Conservation (phyloP, 2,113 vertebrate genomes). For the Cyanoliseus patagonus region DNA sequence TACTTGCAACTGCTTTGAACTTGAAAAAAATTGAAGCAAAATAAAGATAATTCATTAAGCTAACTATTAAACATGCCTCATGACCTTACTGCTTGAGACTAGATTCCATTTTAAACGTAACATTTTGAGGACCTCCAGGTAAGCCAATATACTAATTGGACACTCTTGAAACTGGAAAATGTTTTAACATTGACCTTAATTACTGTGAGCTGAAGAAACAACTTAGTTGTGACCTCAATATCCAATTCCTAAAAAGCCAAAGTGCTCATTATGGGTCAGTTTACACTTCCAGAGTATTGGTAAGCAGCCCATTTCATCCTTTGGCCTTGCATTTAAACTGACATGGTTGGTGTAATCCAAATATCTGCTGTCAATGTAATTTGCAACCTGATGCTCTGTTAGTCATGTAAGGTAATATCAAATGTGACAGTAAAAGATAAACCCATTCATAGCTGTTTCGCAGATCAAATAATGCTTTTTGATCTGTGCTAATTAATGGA, state of each 20-base stretch:
- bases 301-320: background rate
- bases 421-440: background rate
- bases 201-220: background rate
- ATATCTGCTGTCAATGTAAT: background rate
- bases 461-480: background rate
- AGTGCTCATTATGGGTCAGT: background rate
- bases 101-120: background rate
- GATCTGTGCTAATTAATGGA: background rate
- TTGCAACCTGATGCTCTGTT: background rate
- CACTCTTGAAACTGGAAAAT: background rate
- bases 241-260: background rate
- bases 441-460: background rate
- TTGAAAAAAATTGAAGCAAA: background rate
- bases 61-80: background rate
- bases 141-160: background rate
- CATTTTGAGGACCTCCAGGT: background rate
- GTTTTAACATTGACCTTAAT: background rate
- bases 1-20: constrained; percentile 1
- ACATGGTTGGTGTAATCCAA: background rate
- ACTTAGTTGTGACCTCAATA: background rate
- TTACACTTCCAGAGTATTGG: background rate
- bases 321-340: background rate
- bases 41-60: background rate
- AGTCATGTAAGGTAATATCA: background rate
- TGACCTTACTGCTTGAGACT: background rate